Base-by-base conservation (phyloP, 2,888 invertebrate genomes). In the Trachelus stipa region DNA sequence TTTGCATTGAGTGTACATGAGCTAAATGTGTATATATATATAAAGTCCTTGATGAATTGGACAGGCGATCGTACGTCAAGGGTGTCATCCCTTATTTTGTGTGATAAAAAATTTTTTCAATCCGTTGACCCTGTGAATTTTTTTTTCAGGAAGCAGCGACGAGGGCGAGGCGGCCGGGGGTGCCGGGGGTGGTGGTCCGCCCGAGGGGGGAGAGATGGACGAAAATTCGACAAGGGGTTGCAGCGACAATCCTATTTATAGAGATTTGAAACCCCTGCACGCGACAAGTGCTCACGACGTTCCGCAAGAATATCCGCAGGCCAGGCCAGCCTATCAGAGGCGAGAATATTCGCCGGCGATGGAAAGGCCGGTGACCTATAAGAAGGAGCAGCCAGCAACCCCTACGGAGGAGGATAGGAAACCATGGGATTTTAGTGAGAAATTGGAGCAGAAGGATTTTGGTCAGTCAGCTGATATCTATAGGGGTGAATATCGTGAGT, bases 161-260 rank as follows among this genome's bases (percentile, higher is more conserved):
- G 93, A 93, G 93, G 93, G 93, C 92, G 93, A 93, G 92, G 88
- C 92, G 91, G 93, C 87, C 81, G 83, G 85, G 76, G 85, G 84
- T 56, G 83, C 81, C 75, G 84, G 92, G 90, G 92, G 92, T 91
- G 92, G 92, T 92, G 92, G 92, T 89, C 91, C 93, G 91, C 92
- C 92, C 91, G 92, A 93, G 92, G 92, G 92, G 91, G 92, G 92
- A 92, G 93, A 93, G 92, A 93, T 94, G 93, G 89, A 90, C 76
- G 89, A 89, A 77, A 88, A 85, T 80, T 75, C 56, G 23, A 11
- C 35, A 3, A n/a, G 73, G 34, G 69, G 37, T 15, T 73, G 71
- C 33, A 78, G 81, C 69, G 82, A 77, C 74, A 86, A 87, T 77
- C 83, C 87, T 9, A 81, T 82, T 76, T 88, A 87, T 80, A 85